Evolutionary conservation across 2,888 invertebrate genomes (phyloP).

Genomic region (Nephrotoma appendiculata): DNA sequence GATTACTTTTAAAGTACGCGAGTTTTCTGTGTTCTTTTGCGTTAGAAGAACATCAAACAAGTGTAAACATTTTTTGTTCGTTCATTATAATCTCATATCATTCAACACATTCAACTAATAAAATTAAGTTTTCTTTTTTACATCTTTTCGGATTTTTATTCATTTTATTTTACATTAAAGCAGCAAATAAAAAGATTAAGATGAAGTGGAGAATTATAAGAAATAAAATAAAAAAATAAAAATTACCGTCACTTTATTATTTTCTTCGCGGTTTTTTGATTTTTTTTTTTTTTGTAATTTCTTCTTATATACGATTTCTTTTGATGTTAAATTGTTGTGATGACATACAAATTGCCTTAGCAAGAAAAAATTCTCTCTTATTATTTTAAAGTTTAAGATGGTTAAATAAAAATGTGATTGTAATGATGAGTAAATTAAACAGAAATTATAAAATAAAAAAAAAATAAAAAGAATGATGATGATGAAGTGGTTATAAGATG

Average conservation of each 20-base stretch:
- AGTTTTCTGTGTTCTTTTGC: neutral
- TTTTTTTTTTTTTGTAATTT: neutral
- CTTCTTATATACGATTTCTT: neutral
- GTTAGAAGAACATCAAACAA: neutral
- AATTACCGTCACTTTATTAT: neutral
- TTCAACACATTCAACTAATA: neutral
- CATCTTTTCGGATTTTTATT: neutral
- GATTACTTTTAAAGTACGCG: neutral
- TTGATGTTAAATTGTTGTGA: neutral
- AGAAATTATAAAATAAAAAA: neutral
- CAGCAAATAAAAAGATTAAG: neutral
- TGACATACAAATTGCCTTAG: slow-evolving; percentile 3
- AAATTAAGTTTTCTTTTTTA: neutral
- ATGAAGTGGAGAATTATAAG: neutral
- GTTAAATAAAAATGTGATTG: neutral
- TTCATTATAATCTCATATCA: neutral
- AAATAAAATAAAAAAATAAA: neutral
- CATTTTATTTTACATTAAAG: neutral
- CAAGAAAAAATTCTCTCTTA: neutral
- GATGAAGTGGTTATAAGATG: neutral
- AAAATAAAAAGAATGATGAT: neutral
- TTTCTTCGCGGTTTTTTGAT: neutral
- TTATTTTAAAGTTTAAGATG: neutral
- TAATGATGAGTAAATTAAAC: slow-evolving; percentile 4
- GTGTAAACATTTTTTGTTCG: neutral